Percentiles rank a stretch among this genome's conserved stretches.
Conservation (phyloP, 2,888 invertebrate genomes). For the Oligia fasciuncula region DNA sequence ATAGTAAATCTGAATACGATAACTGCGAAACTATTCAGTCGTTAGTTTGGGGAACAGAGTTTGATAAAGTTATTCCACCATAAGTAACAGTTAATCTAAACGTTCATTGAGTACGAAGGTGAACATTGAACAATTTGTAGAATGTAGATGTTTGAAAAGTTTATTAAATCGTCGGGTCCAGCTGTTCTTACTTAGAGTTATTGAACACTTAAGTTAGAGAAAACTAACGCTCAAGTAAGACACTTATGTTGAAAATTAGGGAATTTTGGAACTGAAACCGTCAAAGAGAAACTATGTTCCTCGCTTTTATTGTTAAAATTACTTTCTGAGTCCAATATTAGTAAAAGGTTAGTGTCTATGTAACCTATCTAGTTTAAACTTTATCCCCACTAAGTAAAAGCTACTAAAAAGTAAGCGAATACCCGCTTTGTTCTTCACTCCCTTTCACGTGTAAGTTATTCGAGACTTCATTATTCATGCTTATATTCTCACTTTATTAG, state of each 20-base stretch:
- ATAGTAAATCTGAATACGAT: conserved; percentile 28
- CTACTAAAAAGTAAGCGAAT: conserved; percentile 28
- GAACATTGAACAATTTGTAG: conserved; percentile 37
- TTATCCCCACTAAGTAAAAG: conserved; percentile 20
- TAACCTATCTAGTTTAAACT: conserved; percentile 17
- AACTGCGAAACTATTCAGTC: conserved; percentile 20
- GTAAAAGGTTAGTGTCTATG: not conserved
- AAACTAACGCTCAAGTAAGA: conserved; percentile 15
- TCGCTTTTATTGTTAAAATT: conserved; percentile 6
- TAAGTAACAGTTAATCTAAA: conserved; percentile 28
- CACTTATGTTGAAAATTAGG: not conserved
- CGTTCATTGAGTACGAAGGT: conserved; percentile 12
- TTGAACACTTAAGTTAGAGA: conserved; percentile 29
- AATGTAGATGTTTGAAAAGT: conserved; percentile 34
- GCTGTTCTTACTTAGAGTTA: conserved; percentile 37
- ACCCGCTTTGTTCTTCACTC: conserved; percentile 34
- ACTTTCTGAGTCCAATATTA: not conserved
- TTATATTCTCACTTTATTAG: conserved; percentile 57
- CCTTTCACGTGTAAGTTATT: conserved; percentile 37
- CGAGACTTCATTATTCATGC: conserved; percentile 53
- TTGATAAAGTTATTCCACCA: conserved; percentile 40
- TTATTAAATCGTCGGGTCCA: conserved; percentile 36
- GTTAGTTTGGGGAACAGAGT: conserved; percentile 10
- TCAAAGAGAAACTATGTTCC: not conserved
- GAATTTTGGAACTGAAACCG: conserved; percentile 2